A percentile compares a stretch with the other conserved stretches of the same genome.
phyloP scores from a whole-genome alignment of 2,888 invertebrate genomes.

The Stenodema calcarata region DNA sequence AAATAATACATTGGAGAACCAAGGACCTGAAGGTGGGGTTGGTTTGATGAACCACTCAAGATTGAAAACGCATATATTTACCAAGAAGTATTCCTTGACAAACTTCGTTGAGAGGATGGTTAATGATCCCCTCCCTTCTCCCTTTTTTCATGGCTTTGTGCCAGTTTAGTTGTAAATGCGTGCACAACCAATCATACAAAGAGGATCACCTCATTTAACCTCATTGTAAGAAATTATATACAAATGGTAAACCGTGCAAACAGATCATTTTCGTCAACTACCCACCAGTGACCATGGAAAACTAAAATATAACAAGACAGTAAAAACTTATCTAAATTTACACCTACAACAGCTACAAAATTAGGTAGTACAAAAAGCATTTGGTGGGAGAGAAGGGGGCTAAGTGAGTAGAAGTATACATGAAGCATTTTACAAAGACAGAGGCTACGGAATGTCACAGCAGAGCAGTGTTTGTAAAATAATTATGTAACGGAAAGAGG shows the following conservation, averaged over 20 bases:
- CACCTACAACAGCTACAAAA: conserved; percentile 12
- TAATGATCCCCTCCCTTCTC: too few species aligned
- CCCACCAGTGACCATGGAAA: not conserved
- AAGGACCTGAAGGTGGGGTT: conserved; percentile 9
- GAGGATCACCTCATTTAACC: not conserved
- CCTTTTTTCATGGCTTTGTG: conserved; percentile 23
- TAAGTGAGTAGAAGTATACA: conserved; percentile 15
- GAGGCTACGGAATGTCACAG: not conserved
- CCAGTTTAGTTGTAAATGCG: conserved; percentile 30
- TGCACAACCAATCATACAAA: conserved; percentile 18
- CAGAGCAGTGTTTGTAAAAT: not conserved
- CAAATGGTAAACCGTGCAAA: conserved; percentile 23
- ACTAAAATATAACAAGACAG: not conserved
- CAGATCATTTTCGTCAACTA: not conserved
- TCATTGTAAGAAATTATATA: conserved; percentile 28
- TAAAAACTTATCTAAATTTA: conserved; percentile 23
- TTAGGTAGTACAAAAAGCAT: conserved; percentile 21
- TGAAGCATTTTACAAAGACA: not conserved
- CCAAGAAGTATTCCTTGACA: conserved; percentile 8
- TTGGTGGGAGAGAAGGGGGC: conserved; percentile 53
- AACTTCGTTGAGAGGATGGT: not conserved
- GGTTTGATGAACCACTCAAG: not conserved
- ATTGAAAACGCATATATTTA: not conserved
- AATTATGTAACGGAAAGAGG: not conserved
- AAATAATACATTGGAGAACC: conserved; percentile 22